Percentiles rank a stretch among this genome's conserved stretches.
phyloP scores from a whole-genome alignment of 2,888 invertebrate species.

The Temnothorax unifasciatus region DNA sequence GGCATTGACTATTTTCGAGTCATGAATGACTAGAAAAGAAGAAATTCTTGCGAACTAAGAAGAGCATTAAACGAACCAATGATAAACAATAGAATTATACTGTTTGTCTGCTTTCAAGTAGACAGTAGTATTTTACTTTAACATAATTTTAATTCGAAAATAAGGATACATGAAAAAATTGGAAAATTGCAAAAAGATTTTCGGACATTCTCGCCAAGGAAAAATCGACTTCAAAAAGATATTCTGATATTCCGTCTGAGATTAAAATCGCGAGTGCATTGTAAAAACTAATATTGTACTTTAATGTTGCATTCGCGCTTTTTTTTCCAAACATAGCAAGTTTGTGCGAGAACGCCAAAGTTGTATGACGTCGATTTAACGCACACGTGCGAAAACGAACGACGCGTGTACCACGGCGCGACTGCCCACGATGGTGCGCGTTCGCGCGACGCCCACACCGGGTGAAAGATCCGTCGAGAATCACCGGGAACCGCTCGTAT shows the following conservation, averaged over 20 bases:
- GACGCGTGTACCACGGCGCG: conserved; percentile 14
- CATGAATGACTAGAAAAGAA: neutral
- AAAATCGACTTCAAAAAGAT: neutral
- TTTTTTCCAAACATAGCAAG: neutral
- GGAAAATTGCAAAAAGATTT: neutral
- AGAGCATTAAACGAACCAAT: neutral
- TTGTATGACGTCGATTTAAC: conserved; percentile 6
- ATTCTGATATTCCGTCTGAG: neutral
- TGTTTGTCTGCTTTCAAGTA: neutral
- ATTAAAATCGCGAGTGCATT: neutral
- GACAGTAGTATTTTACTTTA: neutral
- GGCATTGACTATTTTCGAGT: neutral
- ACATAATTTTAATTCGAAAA: neutral
- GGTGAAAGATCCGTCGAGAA: conserved; percentile 42
- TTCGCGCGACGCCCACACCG: conserved; percentile 47
- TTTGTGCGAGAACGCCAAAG: conserved; percentile 17
- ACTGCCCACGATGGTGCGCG: conserved; percentile 28
- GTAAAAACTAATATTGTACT: neutral
- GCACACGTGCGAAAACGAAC: conserved; percentile 16
- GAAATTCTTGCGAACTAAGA: neutral
- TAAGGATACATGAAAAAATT: neutral
- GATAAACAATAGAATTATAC: neutral
- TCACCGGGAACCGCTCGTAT: conserved; percentile 57
- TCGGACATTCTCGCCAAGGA: neutral
- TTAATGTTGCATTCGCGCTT: neutral